These are phyloP conservation scores for Gopherus flavomarginatus DNA, from an alignment of 2,113 vertebrate species.

Conservation along the genomic window DNA sequence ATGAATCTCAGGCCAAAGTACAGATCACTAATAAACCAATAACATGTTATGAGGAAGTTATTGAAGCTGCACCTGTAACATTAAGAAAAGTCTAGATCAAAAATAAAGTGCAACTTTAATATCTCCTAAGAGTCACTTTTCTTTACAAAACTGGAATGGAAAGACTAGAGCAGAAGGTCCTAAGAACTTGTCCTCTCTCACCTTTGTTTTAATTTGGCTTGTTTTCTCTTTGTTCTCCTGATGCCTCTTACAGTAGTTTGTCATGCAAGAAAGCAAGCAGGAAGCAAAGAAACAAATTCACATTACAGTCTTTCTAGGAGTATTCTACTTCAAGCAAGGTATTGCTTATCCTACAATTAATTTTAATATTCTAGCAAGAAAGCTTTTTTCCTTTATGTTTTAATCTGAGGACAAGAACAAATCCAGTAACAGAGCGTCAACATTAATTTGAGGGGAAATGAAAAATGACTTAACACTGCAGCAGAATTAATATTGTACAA, in stretches of 20 bases:
- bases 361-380: constrained; percentile 70
- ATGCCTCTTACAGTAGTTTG: constrained; percentile 10
- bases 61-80: background rate
- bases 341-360: constrained; percentile 74
- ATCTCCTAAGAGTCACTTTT: background rate
- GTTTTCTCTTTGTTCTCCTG: background rate
- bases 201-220: background rate
- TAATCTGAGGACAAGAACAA: constrained; percentile 77
- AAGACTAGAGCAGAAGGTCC: background rate
- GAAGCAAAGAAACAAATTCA: constrained; percentile 63
- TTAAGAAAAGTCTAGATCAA: background rate
- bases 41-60: background rate
- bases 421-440: constrained; percentile 75
- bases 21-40: background rate
- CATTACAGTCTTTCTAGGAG: constrained; percentile 39
- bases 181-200: background rate
- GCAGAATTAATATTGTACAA: constrained; percentile 70
- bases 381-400: constrained; percentile 69
- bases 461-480: constrained; percentile 78
- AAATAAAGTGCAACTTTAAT: background rate
- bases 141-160: background rate
- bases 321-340: constrained; percentile 64
- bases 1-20: background rate
- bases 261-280: constrained; percentile 16
- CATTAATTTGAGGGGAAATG: constrained; percentile 77